phyloP scores from a whole-genome alignment of 1,140 invertebrate species.

The Brachionus sp. region DNA sequence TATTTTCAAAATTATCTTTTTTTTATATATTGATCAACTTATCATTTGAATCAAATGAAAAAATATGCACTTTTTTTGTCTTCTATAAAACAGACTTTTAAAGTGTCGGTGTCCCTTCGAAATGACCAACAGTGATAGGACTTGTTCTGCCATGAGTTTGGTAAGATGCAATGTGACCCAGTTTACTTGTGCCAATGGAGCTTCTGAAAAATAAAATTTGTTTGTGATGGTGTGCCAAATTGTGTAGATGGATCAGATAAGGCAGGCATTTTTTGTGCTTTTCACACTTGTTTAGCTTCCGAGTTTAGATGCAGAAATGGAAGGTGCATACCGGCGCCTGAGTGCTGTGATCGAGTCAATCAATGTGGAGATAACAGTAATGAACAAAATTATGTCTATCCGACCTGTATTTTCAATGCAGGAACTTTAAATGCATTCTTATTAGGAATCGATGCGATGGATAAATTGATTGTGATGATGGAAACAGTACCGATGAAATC shows the following conservation, averaged over 20 bases:
- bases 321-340: constrained; percentile 88
- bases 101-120: constrained; percentile 51
- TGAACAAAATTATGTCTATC: constrained; percentile 62
- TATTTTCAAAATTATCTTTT: too few relatives aligned
- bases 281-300: constrained; percentile 63
- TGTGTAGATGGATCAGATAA: constrained; percentile 51
- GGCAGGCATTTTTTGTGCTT: constrained; percentile 61
- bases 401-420: constrained; percentile 81
- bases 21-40: too few relatives aligned
- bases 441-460: not conserved
- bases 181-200: constrained; percentile 71
- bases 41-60: too few relatives aligned
- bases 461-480: constrained; percentile 37
- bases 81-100: too few relatives aligned
- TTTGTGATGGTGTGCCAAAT: constrained; percentile 59
- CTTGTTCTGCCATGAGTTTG: constrained; percentile 27
- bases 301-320: constrained; percentile 84
- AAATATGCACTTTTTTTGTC: too few relatives aligned
- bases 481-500: constrained; percentile 82
- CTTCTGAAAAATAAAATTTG: constrained; percentile 67
- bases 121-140: not conserved
- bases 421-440: constrained; percentile 63
- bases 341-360: constrained; percentile 85
- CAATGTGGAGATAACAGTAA: constrained; percentile 91
- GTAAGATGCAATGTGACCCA: constrained; percentile 78